A percentile compares a stretch with the other conserved stretches of the same genome.
Conservation (phyloP, 2,888 invertebrate species). For the Dexiosoma caninum region DNA sequence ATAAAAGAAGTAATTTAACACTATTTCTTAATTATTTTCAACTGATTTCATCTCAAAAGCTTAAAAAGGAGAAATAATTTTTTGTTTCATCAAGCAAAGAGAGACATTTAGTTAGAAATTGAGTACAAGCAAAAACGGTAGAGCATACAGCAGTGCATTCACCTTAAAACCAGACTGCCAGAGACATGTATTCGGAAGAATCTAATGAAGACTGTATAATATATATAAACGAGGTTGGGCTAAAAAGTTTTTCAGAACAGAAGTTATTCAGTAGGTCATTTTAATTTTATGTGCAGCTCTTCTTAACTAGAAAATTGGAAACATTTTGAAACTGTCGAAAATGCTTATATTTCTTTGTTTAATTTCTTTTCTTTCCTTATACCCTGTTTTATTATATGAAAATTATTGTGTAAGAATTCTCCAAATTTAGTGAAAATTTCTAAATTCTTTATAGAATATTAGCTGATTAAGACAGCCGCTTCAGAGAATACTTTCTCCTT, state of each 20-base stretch:
- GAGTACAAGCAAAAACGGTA: slow-evolving; percentile 37
- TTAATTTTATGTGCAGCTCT: too few relatives aligned
- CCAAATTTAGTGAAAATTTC: too few relatives aligned
- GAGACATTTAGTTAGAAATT: slow-evolving; percentile 42
- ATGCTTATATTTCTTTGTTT: too few relatives aligned
- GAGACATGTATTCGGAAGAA: slow-evolving; percentile 60
- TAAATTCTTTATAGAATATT: too few relatives aligned
- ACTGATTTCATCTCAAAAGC: background rate
- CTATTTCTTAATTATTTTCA: slow-evolving; percentile 36
- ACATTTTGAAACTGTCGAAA: too few relatives aligned
- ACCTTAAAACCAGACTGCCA: slow-evolving; percentile 67
- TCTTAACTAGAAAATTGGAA: too few relatives aligned
- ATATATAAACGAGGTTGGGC: slow-evolving; percentile 2
- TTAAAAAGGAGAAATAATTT: background rate
- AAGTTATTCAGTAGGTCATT: too few relatives aligned
- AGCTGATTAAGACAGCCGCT: too few relatives aligned
- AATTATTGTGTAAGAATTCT: too few relatives aligned
- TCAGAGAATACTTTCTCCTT: too few relatives aligned
- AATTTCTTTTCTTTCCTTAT: too few relatives aligned
- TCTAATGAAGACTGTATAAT: slow-evolving; percentile 38
- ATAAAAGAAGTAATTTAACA: slow-evolving; percentile 39
- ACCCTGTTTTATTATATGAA: too few relatives aligned
- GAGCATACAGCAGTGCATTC: slow-evolving; percentile 70
- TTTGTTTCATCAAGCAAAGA: slow-evolving; percentile 18
- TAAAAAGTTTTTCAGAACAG: background rate